Evolutionary conservation across 1,140 invertebrate species (phyloP), one percentile per base, ranked within the genome.

Genomic region (Meteorus sp.): DNA sequence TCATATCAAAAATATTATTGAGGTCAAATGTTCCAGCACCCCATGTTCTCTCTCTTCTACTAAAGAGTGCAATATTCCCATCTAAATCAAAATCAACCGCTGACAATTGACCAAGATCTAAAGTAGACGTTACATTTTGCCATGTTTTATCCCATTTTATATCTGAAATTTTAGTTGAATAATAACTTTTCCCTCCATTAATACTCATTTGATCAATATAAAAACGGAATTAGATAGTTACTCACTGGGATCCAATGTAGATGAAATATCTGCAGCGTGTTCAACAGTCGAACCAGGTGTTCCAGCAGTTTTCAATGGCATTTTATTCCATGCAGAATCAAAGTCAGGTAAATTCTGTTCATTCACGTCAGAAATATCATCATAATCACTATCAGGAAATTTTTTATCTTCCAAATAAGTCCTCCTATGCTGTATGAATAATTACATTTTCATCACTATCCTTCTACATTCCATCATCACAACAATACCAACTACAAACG

Each of bases 1-100:
- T 81, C 20, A 73, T 76, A 56, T 87, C 70, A 56, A 81, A 81
- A 71, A 84, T 91, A 74, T 91, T 85, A 3, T 77, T 66, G 1
- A 64, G 60, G 53, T 85, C 77, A 70, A 94, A 94, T 17, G 90
- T 87, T 6, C 70, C 74, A 8, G 60, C 69, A 63, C 80, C 81
- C 94, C 94, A 98, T 2, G 85, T 71, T 62, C 89, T 82, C 52
- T 84, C 74, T 3, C 85, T 91, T 67, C 95, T 84, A 75, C 97
- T 94, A 70, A 98, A 95, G 15, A 97, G 83, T 25, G 89, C 85
- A 15, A 96, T 77, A 64, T 89, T 86, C 9, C 90, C 91, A 50
- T 81, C 64, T 2, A 78, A 81, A 75, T 94, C 90, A 13, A 93
- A 79, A 15, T 88, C 86, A 0, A 97, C 85, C 29, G 90, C 92